phyloP scores from a whole-genome alignment of 2,113 vertebrate genomes.

The Solea senegalensis region DNA sequence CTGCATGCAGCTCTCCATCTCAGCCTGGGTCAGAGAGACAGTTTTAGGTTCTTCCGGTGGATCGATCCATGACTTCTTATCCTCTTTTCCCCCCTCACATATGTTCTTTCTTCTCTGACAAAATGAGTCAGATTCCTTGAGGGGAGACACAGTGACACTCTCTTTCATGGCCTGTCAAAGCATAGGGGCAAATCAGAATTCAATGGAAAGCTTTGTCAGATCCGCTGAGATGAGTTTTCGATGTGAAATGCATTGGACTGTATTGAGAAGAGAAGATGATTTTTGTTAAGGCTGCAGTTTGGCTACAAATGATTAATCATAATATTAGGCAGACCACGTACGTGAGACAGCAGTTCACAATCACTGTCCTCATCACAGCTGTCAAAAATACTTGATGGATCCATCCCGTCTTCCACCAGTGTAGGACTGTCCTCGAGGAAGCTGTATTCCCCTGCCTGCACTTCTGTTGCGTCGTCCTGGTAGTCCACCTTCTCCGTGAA shows the following conservation, averaged over 20 bases:
- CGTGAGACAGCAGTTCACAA: constrained; percentile 60
- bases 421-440: constrained; percentile 93
- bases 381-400: constrained; percentile 87
- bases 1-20: constrained; percentile 97
- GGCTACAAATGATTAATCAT: too few species aligned
- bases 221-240: not conserved
- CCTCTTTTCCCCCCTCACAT: constrained; percentile 67
- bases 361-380: constrained; percentile 92
- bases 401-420: constrained; percentile 92
- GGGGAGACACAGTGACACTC: constrained; percentile 13
- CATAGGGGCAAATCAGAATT: not conserved
- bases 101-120: constrained; percentile 67
- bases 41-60: constrained; percentile 87
- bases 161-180: constrained; percentile 60
- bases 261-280: too few species aligned
- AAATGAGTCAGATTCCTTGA: constrained; percentile 44
- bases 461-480: constrained; percentile 67
- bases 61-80: constrained; percentile 92
- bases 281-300: too few species aligned
- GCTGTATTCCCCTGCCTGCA: constrained; percentile 72
- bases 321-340: constrained; percentile 26
- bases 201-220: not conserved
- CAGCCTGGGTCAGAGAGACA: constrained; percentile 88
- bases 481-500: constrained; percentile 88
- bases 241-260: too few species aligned